Evolutionary conservation across 2,113 vertebrate genomes (phyloP).

Genomic region (Syngnathus floridae): DNA sequence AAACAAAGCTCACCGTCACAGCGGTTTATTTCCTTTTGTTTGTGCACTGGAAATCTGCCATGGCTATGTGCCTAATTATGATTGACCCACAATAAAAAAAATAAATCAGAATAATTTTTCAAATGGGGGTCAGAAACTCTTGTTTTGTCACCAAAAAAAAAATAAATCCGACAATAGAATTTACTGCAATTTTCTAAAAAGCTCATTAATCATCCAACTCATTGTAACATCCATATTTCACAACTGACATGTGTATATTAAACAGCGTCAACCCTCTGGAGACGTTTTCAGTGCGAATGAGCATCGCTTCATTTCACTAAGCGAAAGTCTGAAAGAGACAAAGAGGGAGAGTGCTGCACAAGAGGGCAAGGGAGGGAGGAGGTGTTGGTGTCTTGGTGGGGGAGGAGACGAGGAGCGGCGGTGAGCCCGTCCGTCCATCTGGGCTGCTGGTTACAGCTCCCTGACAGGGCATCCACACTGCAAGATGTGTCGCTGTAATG

Average conservation of each 20-base stretch:
- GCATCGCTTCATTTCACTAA: constrained; percentile 58
- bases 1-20: constrained; percentile 56
- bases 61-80: constrained; percentile 36
- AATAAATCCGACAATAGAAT: constrained; percentile 9
- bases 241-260: constrained; percentile 38
- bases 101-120: constrained; percentile 20
- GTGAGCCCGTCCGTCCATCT: constrained; percentile 36
- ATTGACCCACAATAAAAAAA: constrained; percentile 43
- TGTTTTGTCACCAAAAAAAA: constrained; percentile 15
- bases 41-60: constrained; percentile 46
- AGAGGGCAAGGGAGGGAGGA: constrained; percentile 14
- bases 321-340: constrained; percentile 25
- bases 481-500: constrained; percentile 31
- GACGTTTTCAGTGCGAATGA: constrained; percentile 60
- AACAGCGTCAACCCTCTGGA: constrained; percentile 42
- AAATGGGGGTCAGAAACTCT: constrained; percentile 21
- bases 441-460: constrained; percentile 42
- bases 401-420: constrained; percentile 44
- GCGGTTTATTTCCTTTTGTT: constrained; percentile 39
- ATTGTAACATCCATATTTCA: constrained; percentile 41
- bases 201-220: constrained; percentile 37
- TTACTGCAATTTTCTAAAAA: constrained; percentile 44
- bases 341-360: constrained; percentile 16
- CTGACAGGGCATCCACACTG: constrained; percentile 25
- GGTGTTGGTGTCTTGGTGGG: constrained; percentile 11